Evolutionary conservation across 2,797 vertebrate genomes (phyloP).

Genomic region (Petrocephalus schoutedeni): DNA sequence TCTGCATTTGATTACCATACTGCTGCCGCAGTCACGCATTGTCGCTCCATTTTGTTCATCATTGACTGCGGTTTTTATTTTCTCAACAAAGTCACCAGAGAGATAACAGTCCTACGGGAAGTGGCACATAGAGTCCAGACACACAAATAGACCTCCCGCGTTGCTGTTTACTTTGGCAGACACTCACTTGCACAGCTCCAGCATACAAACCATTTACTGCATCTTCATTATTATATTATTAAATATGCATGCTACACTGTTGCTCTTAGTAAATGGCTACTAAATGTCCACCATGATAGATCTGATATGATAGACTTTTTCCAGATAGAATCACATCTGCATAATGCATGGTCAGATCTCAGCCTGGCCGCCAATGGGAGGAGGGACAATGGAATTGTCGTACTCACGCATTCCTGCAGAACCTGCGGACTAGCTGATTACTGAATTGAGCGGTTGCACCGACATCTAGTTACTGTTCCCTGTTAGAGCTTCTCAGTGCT

Average conservation of each 20-base stretch:
- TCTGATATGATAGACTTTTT: neutral
- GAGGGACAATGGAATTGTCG: neutral
- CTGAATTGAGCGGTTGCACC: neutral
- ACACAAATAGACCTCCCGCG: neutral
- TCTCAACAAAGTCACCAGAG: neutral
- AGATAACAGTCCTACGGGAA: neutral
- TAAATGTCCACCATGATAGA: neutral
- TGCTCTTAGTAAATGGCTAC: neutral
- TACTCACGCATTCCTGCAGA: neutral
- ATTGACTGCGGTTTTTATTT: neutral
- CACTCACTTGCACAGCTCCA: neutral
- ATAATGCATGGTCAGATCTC: neutral
- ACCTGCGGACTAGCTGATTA: neutral
- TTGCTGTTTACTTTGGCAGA: neutral
- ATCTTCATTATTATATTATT: neutral
- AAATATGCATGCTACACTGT: neutral
- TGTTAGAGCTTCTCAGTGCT: neutral
- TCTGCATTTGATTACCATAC: neutral
- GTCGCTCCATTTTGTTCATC: neutral
- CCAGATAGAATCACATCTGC: neutral
- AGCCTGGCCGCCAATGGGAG: neutral
- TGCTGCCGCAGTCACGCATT: neutral
- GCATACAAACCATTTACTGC: neutral
- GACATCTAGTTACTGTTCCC: neutral
- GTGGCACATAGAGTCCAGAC: neutral